Conservation (phyloP, 2,113 vertebrate species). For the Laticauda colubrina region DNA sequence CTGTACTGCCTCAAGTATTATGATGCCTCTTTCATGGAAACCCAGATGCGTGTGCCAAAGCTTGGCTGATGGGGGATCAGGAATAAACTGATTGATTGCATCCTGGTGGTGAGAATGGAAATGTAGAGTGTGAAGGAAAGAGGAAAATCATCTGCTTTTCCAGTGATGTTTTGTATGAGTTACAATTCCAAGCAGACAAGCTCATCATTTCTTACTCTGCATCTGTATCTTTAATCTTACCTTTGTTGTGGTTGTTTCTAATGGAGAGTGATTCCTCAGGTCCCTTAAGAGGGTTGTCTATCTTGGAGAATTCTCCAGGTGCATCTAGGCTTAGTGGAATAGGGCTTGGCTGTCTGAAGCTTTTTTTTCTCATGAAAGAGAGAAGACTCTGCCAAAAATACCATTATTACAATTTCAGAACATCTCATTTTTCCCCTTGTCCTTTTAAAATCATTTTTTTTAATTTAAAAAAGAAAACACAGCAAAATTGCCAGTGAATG, state of each 20-base stretch:
- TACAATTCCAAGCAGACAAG: slow-evolving; percentile 19
- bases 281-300: background rate
- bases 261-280: slow-evolving; percentile 17
- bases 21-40: background rate
- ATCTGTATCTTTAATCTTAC: slow-evolving; percentile 16
- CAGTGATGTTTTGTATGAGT: background rate
- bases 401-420: slow-evolving; percentile 18
- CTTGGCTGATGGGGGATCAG: background rate
- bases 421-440: background rate
- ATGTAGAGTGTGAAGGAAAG: background rate
- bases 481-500: background rate
- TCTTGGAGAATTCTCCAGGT: slow-evolving; percentile 27
- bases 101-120: background rate
- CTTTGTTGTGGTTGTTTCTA: slow-evolving; percentile 35
- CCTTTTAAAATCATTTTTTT: background rate
- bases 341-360: slow-evolving; percentile 2
- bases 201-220: slow-evolving; percentile 29
- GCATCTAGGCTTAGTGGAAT: background rate
- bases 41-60: background rate
- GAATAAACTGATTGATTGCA: background rate
- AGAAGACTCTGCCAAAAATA: slow-evolving; percentile 25
- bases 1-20: background rate
- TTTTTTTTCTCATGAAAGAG: background rate
- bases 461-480: slow-evolving; percentile 19
- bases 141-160: background rate